phyloP scores from a whole-genome alignment of 53 echinoderm and acorn worm genomes.

The Actinopyga echinites region DNA sequence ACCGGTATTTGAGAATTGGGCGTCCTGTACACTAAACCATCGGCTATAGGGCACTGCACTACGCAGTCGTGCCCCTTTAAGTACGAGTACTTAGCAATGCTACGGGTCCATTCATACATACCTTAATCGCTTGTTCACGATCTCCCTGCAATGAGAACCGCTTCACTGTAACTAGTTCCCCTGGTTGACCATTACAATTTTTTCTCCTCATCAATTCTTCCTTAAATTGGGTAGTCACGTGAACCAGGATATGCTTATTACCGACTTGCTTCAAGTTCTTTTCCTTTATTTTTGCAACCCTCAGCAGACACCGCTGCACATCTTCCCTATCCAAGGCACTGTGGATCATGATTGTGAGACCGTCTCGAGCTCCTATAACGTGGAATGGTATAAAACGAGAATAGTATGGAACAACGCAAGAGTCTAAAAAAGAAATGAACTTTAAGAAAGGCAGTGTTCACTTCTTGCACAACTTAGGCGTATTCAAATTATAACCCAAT shows the following conservation, averaged over 20 bases:
- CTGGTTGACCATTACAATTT: not conserved
- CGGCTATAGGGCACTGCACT: not conserved
- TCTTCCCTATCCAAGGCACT: not conserved
- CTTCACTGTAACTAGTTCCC: conserved; percentile 12
- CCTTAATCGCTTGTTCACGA: not conserved
- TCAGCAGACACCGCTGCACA: conserved; percentile 1
- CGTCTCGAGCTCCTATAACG: too few species aligned
- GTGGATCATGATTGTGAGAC: too few species aligned
- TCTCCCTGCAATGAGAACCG: not conserved
- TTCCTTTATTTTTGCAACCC: not conserved
- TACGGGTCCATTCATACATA: not conserved
- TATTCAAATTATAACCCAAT: too few species aligned
- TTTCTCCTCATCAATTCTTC: conserved; percentile 29
- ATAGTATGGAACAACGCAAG: too few species aligned
- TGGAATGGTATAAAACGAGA: too few species aligned
- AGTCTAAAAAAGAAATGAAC: too few species aligned
- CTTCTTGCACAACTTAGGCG: too few species aligned
- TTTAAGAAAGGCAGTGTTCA: too few species aligned
- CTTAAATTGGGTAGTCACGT: not conserved
- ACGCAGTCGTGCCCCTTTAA: not conserved
- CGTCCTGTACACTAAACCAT: not conserved
- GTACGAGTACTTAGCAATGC: not conserved
- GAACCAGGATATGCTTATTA: not conserved
- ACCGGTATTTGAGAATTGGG: not conserved
- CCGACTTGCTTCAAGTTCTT: conserved; percentile 9